Evolutionary conservation across 2,888 invertebrate species (phyloP).

Genomic region (Omphaloscelis lunosa): DNA sequence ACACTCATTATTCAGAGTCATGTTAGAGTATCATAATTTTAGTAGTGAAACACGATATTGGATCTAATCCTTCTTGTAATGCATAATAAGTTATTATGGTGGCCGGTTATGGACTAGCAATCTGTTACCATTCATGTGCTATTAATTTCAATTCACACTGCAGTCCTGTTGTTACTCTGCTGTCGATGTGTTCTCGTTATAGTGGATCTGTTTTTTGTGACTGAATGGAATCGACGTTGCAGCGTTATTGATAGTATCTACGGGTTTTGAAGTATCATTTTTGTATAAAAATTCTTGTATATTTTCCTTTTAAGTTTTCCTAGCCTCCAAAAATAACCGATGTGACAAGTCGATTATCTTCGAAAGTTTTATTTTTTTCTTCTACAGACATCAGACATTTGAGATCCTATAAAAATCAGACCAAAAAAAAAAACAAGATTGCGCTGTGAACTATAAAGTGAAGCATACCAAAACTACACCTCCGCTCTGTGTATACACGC

Average conservation of each 20-base stretch:
- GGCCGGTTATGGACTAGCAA: slow-evolving; percentile 42
- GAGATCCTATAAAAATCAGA: too few relatives aligned
- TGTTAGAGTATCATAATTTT: slow-evolving; percentile 71
- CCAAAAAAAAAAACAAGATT: too few relatives aligned
- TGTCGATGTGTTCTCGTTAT: slow-evolving; percentile 26
- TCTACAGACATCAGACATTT: too few relatives aligned
- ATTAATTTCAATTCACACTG: slow-evolving; percentile 55
- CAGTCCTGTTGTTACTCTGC: slow-evolving; percentile 35
- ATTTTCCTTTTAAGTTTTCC: background rate
- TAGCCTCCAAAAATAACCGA: background rate
- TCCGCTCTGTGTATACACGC: too few relatives aligned
- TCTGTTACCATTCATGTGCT: slow-evolving; percentile 52
- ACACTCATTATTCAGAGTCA: slow-evolving; percentile 78
- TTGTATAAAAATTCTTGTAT: background rate
- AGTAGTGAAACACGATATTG: slow-evolving; percentile 60
- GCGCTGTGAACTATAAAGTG: too few relatives aligned
- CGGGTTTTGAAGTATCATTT: background rate
- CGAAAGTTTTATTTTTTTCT: background rate
- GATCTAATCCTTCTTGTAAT: slow-evolving; percentile 61
- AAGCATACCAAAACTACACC: too few relatives aligned
- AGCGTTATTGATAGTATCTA: background rate
- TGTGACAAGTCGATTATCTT: background rate
- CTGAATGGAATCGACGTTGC: background rate
- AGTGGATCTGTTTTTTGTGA: slow-evolving; percentile 17
- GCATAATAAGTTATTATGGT: slow-evolving; percentile 53